A percentile compares a stretch with the other conserved stretches of the same genome.
Evolutionary conservation across 1,140 invertebrate genomes (phyloP).

Genomic region (Parasteatoda tepidariorum): DNA sequence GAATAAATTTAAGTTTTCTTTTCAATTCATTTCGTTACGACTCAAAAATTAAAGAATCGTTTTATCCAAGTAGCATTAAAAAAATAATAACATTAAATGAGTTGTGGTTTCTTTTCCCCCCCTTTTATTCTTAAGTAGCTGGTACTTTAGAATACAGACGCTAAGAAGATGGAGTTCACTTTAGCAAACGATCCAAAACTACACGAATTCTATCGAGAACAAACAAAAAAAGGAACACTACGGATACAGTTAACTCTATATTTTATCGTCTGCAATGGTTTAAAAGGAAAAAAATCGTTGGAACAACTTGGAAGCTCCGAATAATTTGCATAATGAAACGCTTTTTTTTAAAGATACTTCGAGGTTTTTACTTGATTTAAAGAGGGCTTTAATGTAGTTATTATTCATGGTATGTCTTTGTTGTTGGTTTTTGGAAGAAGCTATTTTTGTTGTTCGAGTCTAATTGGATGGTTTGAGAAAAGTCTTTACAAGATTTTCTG

Average conservation of each 20-base stretch:
- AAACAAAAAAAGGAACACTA: constrained; percentile 12
- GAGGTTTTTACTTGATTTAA: constrained; percentile 28
- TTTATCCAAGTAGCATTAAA: not conserved
- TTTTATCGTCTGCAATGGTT: constrained; percentile 20
- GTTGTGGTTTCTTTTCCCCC: not conserved
- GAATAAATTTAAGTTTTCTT: too few species aligned
- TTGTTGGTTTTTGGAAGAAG: constrained; percentile 4
- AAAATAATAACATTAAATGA: not conserved
- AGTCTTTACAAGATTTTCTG: not conserved
- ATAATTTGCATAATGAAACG: constrained; percentile 38
- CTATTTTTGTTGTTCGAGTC: not conserved
- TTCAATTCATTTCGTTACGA: too few species aligned
- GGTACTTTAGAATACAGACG: not conserved
- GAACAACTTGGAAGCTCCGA: not conserved
- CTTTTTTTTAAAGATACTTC: constrained; percentile 5
- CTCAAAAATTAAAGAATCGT: not conserved
- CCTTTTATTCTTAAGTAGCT: not conserved
- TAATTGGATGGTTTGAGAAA: constrained; percentile 25
- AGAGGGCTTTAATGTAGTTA: constrained; percentile 32
- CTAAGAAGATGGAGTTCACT: not conserved
- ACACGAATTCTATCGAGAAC: constrained; percentile 23
- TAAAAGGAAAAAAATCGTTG: not conserved
- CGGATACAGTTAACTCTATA: not conserved
- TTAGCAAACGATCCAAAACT: constrained; percentile 11
- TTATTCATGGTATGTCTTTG: constrained; percentile 26